A percentile compares a stretch with the other conserved stretches of the same genome.
Evolutionary conservation across 1,140 invertebrate species (phyloP).

Genomic region (Prorops nasuta): DNA sequence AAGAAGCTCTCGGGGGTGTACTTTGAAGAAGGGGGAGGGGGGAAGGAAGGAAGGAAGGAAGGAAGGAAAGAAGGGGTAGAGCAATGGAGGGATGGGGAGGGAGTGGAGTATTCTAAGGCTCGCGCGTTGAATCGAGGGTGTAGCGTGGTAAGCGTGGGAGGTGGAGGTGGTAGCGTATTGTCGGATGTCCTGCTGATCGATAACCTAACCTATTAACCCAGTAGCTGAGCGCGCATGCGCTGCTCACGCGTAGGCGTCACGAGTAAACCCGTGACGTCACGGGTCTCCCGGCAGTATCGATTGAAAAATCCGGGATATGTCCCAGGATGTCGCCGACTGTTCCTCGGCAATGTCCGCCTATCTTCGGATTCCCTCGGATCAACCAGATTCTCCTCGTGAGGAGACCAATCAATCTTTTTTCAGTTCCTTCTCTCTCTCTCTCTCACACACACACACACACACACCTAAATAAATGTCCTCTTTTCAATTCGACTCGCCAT

Average conservation of each 20-base stretch:
- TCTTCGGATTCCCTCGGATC: too few relatives aligned
- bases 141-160: conserved; percentile 23
- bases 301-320: conserved; percentile 37
- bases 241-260: conserved; percentile 26
- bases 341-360: conserved; percentile 5
- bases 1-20: too few relatives aligned
- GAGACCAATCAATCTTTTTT: too few relatives aligned
- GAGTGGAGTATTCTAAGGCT: too few relatives aligned
- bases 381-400: too few relatives aligned
- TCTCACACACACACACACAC: too few relatives aligned
- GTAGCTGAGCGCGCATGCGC: conserved; percentile 23
- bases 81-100: conserved; percentile 2
- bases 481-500: too few relatives aligned
- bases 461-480: too few relatives aligned
- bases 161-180: conserved; percentile 17
- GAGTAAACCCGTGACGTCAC: conserved; percentile 32
- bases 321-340: conserved; percentile 25
- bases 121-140: conserved; percentile 10
- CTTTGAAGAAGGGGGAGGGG: too few relatives aligned
- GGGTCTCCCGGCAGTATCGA: conserved; percentile 34
- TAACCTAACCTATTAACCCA: conserved; percentile 34
- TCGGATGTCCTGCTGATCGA: conserved; percentile 32
- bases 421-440: background rate
- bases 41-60: too few relatives aligned
- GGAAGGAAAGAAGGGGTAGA: conserved; percentile 1